Conservation (phyloP, 2,797 vertebrate species). For the Denticeps clupeoides region DNA sequence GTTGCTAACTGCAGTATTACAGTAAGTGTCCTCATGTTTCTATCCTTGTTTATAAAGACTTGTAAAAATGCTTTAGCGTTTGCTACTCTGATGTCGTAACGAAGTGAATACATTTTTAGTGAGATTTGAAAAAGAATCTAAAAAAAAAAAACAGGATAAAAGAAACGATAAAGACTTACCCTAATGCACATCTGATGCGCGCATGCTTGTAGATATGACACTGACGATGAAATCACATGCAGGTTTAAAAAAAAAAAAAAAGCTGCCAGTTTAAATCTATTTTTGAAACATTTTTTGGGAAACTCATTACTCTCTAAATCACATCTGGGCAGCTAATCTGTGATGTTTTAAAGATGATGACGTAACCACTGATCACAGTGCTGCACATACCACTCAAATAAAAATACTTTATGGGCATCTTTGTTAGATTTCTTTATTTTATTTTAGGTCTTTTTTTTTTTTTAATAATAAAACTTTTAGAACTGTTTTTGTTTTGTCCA, state of each 20-base stretch:
- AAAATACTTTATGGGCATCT: slow-evolving; percentile 36
- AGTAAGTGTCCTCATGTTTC: slow-evolving; percentile 40
- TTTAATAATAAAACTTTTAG: slow-evolving; percentile 1
- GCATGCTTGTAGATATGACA: slow-evolving; percentile 42
- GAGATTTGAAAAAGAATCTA: slow-evolving; percentile 19
- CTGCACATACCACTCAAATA: slow-evolving; percentile 31
- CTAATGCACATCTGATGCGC: slow-evolving; percentile 38
- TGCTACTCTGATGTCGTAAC: slow-evolving; percentile 42
- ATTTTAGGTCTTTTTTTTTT: slow-evolving; percentile 5
- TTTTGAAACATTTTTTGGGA: slow-evolving; percentile 30
- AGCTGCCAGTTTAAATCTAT: slow-evolving; percentile 35
- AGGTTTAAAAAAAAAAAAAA: slow-evolving; percentile 20
- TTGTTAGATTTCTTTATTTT: slow-evolving; percentile 23
- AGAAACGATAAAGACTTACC: slow-evolving; percentile 22
- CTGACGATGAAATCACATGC: slow-evolving; percentile 23
- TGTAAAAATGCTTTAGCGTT: slow-evolving; percentile 43
- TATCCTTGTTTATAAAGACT: slow-evolving; percentile 39
- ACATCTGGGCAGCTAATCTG: slow-evolving; percentile 34
- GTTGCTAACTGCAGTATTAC: slow-evolving; percentile 75
- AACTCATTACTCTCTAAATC: slow-evolving; percentile 23
- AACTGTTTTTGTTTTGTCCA: background rate
- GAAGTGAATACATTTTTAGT: slow-evolving; percentile 43
- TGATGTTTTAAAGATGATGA: slow-evolving; percentile 31
- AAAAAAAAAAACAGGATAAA: slow-evolving; percentile 19
- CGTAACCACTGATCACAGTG: slow-evolving; percentile 28